Conservation (phyloP, 2,113 vertebrate genomes). For the Antigone vipio region DNA sequence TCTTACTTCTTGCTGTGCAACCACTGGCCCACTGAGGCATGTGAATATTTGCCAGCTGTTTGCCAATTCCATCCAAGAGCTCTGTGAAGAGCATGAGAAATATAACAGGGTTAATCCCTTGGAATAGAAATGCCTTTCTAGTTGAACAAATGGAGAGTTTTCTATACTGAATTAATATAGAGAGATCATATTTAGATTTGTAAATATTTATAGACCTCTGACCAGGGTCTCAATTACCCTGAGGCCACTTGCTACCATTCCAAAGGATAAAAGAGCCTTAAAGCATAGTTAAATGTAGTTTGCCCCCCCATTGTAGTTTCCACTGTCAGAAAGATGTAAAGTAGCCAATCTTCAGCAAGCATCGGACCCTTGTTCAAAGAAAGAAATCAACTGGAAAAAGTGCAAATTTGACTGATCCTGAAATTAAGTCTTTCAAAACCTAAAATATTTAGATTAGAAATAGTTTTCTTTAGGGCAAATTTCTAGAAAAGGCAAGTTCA, state of each 20-base stretch:
- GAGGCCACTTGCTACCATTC: neutral
- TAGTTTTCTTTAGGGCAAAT: neutral
- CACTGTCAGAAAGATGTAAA: neutral
- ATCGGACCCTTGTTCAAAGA: neutral
- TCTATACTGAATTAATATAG: slow-evolving; percentile 1
- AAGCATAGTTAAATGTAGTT: neutral
- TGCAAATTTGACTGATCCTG: neutral
- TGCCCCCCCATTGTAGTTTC: neutral
- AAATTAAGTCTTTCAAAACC: neutral
- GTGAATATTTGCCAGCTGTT: slow-evolving; percentile 17
- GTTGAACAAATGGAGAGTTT: neutral
- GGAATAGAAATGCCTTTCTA: neutral
- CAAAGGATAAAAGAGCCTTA: neutral
- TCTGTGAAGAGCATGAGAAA: slow-evolving; percentile 15
- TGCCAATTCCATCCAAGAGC: neutral
- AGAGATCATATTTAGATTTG: neutral
- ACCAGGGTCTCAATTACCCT: neutral
- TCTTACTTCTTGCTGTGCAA: neutral
- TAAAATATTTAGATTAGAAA: neutral
- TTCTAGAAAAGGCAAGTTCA: neutral
- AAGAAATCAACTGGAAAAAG: neutral
- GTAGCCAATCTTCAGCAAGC: neutral
- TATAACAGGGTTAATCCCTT: slow-evolving; percentile 5
- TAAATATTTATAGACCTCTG: slow-evolving; percentile 29
- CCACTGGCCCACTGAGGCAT: neutral